Evolutionary conservation across 1,140 invertebrate genomes (phyloP), one percentile per base, ranked within the genome.

Genomic region (Formica exsecta): DNA sequence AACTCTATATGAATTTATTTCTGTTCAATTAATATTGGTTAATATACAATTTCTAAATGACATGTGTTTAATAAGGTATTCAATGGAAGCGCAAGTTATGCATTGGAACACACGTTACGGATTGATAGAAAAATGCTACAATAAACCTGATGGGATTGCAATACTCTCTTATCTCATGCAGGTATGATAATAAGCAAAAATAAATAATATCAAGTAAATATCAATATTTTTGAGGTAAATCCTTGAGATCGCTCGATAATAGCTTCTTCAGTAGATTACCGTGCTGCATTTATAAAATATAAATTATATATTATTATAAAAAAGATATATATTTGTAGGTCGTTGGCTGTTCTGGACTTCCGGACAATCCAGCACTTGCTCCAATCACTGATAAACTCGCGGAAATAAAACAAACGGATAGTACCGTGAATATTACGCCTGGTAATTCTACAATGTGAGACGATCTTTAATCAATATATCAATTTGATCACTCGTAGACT

Each of bases 91-190:
- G 22, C 98, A 98, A 92, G 95, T 97, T 38, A 97, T 98, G 0
- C 97, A 98, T 92, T 98, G 96, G 92, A 98, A 98, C 86, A 96
- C 96, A 81, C 97, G 96, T 92, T 98, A 98, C 87, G 96, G 95
- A n/a, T 96, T 95, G 7, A 95, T 97, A 87, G 95, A 96, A 29
- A 96, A 97, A 61, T 98, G 98, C 3, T 96, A 96, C 1, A 96
- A 96, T 11, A 96, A 98, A 88, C 94, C 96, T 1, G 98, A 98
- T 92, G 98, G 98, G 16, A 93, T 98, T 36, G 97, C 97, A 1
- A 89, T 92, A 64, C 36, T 93, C 13, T 88, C 90, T 2, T 92
- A 89, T 57, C 54, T 93, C 13, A 87, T 93, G 65, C 92, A 93
- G 62, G 91, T 93, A 54, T 54, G 54, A 32, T 32, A 44, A 8